Percentiles rank a stretch among this genome's conserved stretches.
Evolutionary conservation across 2,113 vertebrate genomes (phyloP).

Genomic region (Shinisaurus crocodilurus): DNA sequence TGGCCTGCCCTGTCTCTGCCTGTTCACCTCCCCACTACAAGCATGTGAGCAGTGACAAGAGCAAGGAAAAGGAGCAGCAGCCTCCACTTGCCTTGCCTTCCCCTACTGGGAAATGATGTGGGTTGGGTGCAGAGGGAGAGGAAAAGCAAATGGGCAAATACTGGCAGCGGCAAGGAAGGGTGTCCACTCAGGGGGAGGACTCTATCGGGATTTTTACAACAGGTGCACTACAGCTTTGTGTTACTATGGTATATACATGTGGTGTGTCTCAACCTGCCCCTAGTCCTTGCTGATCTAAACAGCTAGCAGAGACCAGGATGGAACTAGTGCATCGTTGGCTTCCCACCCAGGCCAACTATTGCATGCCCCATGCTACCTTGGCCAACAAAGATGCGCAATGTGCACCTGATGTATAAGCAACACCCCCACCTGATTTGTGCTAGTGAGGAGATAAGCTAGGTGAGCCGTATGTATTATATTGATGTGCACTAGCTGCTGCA

Average conservation of each 20-base stretch:
- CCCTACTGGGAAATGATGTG: background rate
- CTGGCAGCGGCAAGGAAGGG: background rate
- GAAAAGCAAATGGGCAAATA: background rate
- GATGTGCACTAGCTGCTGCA: background rate
- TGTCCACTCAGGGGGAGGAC: background rate
- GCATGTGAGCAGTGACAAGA: too few relatives aligned
- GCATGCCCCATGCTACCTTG: too few relatives aligned
- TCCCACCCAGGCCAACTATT: too few relatives aligned
- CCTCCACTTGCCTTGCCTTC: background rate
- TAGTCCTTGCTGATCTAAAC: too few relatives aligned
- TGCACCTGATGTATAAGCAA: background rate
- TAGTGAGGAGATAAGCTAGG: background rate
- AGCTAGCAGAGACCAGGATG: too few relatives aligned
- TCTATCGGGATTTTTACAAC: background rate
- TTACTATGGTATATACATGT: too few relatives aligned
- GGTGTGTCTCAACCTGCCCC: too few relatives aligned
- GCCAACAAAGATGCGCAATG: too few relatives aligned
- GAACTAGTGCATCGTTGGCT: too few relatives aligned
- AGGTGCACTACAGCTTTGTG: too few relatives aligned
- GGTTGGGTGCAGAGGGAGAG: background rate
- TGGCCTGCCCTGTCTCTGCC: background rate
- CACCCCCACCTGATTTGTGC: background rate
- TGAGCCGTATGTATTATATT: too few relatives aligned
- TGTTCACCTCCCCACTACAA: background rate
- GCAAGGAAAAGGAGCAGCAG: background rate